Evolutionary conservation across 1,140 invertebrate genomes (phyloP), one percentile per base, ranked within the genome.

Genomic region (Pygmarrhopalites habei): DNA sequence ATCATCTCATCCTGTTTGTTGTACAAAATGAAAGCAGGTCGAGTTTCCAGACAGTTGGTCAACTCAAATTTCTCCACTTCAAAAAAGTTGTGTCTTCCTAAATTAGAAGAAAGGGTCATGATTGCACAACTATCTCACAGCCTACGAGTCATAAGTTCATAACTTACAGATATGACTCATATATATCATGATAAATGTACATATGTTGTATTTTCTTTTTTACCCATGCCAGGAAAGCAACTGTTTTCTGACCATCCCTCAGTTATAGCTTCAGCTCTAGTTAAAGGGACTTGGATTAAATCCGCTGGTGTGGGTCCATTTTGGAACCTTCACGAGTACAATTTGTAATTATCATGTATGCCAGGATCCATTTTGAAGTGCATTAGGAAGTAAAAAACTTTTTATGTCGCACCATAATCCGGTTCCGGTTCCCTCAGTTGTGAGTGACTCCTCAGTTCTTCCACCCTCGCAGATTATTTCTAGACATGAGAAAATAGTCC

Each of bases 11-110:
- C 55, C n/a, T 43, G 26, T 32, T 66, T 41, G 32, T 58, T 55
- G 59, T 46, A 66, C n/a, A 66, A 46, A 30, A 66, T 28, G 32
- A 58, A 66, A 25, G 58, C 60, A 15, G 64, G 59, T 26, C 51
- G 53, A 30, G 55, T 39, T 29, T 60, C 41, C 4, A 28, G 21
- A n/a, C 64, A 66, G 17, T 62, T 15, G 14, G 29, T 30, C 1
- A 52, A 44, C 3, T 28, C 44, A 29, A 57, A 66, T 23, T 62
- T 49, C 7, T 66, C 59, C 23, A 58, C 58, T 43, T 62, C 25
- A 23, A 29, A 66, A 51, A 66, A 66, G 43, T 66, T 66, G 46
- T 66, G 64, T 56, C 57, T 59, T 17, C 63, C 43, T 59, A 35
- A 30, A 35, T 4, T 1, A 17, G 39, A 46, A 3, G 26, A 5